Conservation (phyloP, 2,888 invertebrate genomes). For the Halocaridina rubra region DNA sequence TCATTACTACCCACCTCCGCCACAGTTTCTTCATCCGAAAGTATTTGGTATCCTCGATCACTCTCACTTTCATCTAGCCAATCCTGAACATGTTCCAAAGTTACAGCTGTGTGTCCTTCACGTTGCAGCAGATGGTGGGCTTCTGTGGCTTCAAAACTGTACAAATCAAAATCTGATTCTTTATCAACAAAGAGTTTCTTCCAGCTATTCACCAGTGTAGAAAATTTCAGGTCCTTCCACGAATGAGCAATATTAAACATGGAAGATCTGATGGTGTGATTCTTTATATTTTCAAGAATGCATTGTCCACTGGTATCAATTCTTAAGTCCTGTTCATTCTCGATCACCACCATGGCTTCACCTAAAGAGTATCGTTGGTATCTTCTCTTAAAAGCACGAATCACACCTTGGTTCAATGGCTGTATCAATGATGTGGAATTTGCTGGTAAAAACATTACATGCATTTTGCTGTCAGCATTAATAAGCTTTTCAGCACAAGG, state of each 20-base stretch:
- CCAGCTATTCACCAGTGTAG: background rate
- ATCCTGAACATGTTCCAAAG: background rate
- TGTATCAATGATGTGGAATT: too few relatives aligned
- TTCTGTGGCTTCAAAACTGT: too few relatives aligned
- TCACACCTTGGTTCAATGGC: too few relatives aligned
- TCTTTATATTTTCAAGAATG: background rate
- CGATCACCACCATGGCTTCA: background rate
- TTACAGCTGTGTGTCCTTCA: background rate
- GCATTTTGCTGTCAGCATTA: too few relatives aligned
- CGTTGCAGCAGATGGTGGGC: background rate
- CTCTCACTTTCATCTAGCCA: background rate
- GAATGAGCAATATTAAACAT: background rate
- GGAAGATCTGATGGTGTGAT: background rate
- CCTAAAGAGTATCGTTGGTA: background rate
- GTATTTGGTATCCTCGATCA: background rate
- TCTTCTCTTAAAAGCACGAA: too few relatives aligned
- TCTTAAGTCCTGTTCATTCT: background rate
- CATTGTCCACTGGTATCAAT: too few relatives aligned
- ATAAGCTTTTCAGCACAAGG: too few relatives aligned
- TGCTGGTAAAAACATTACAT: too few relatives aligned
- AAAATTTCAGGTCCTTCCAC: background rate
- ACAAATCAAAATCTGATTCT: background rate
- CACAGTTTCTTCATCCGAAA: too few relatives aligned
- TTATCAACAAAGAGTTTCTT: background rate
- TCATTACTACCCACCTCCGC: too few relatives aligned